Evolutionary conservation across 1,140 invertebrate species (phyloP).

Genomic region (Colletes latitarsis): DNA sequence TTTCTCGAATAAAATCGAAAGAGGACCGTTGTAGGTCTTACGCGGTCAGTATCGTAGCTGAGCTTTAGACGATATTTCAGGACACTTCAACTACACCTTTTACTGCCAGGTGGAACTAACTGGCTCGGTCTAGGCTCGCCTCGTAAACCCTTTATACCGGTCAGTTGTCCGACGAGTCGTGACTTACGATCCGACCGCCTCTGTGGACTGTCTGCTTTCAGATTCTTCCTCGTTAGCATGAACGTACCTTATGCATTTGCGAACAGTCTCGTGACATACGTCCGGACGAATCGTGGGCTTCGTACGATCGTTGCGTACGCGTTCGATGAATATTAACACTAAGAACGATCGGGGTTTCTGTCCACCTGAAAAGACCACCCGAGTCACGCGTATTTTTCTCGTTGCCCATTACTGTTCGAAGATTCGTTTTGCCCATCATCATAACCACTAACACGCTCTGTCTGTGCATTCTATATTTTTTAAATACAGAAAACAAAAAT

Average conservation of each 20-base stretch:
- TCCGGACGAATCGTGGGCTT: slow-evolving; percentile 20
- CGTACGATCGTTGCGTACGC: slow-evolving; percentile 9
- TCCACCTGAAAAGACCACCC: too few relatives aligned
- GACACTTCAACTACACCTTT: slow-evolving; percentile 55
- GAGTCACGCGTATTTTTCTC: too few relatives aligned
- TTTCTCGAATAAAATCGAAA: neutral
- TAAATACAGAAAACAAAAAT: too few relatives aligned
- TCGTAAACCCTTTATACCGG: slow-evolving; percentile 59
- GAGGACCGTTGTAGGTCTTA: neutral
- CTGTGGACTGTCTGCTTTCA: slow-evolving; percentile 44
- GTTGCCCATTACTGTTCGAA: too few relatives aligned
- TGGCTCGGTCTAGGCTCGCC: slow-evolving; percentile 49
- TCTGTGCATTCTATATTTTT: too few relatives aligned
- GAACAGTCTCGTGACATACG: slow-evolving; percentile 28
- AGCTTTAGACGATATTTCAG: slow-evolving; percentile 57
- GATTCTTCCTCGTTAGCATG: slow-evolving; percentile 62
- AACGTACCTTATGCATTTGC: slow-evolving; percentile 38
- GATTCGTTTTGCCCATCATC: too few relatives aligned
- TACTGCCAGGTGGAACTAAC: slow-evolving; percentile 63
- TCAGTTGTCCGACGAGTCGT: slow-evolving; percentile 51
- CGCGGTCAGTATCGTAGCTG: neutral
- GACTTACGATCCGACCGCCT: slow-evolving; percentile 58
- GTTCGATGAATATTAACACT: slow-evolving; percentile 33
- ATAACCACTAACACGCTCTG: too few relatives aligned
- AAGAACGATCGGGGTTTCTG: too few relatives aligned